Evolutionary conservation across 2,888 invertebrate genomes (phyloP), one percentile per base, ranked within the genome.

Genomic region (Oxycera nigricornis): DNA sequence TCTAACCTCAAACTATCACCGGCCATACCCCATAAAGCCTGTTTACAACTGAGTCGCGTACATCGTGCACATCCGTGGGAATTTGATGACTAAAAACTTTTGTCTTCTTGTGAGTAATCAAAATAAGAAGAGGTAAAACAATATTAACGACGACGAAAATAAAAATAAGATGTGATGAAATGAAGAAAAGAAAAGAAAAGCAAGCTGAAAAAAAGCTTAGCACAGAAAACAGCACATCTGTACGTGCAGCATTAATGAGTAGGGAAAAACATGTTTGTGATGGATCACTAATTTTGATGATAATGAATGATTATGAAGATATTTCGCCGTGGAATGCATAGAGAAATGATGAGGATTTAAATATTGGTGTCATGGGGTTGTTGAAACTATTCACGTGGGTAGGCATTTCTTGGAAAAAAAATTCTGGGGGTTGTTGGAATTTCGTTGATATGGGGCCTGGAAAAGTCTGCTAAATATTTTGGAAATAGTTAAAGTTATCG

Each of bases 21-120:
- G 24, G 3, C 46, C 14, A n/a, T 55, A 11, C 52, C 17, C 22
- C 14, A 46, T 46, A 55, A 35, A 7, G 52, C 52, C 52, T 55
- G 52, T 55, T 24, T 55, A 55, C 52, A 55, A 4, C 9, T 11
- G 46, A 46, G 46, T 11, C 26, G 61, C 31, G 61, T 35, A 65
- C 65, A 65, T 61, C 9, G 28, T 41, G 65, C 70, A 39, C 35
- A 70, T 70, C n/a, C 70, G 70, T 70, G 70, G 70, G 70, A 70
- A 70, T 70, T 55, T 70, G 70, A 70, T 70, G 70, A 70, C 70
- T 70, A 70, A 70, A 70, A 70, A 70, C 52, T 70, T 70, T 70
- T 70, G 55, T 70, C 52, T 52, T 70, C 52, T 52, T 70, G 17
- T 70, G 70, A 70, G 70, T 70, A 70, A 70, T 70, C 52, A 55